These are phyloP conservation scores for Euclidia mi DNA, from an alignment of 2,888 invertebrate genomes.

Conservation along the genomic window DNA sequence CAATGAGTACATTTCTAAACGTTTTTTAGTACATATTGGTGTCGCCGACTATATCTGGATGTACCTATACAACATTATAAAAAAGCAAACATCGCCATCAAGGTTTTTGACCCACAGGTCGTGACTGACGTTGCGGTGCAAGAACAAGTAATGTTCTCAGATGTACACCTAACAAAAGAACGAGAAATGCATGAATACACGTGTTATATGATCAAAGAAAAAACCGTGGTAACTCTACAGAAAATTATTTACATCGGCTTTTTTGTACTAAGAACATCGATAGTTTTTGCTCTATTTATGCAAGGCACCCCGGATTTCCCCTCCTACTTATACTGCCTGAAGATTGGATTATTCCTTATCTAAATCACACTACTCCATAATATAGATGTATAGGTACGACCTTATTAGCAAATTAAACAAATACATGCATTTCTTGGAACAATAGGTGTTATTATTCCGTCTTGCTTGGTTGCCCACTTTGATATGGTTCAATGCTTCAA, in stretches of 20 bases:
- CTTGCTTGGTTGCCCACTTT: too few species aligned
- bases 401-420: neutral
- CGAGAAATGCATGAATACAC: neutral
- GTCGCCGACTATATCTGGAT: too few species aligned
- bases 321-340: neutral
- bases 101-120: constrained; percentile 26
- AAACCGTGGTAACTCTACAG: neutral
- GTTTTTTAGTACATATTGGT: too few species aligned
- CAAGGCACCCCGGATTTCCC: neutral
- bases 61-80: neutral
- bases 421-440: neutral
- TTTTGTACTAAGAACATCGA: neutral
- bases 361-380: too few species aligned
- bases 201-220: neutral
- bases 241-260: neutral
- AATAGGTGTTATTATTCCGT: neutral
- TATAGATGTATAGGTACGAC: too few species aligned
- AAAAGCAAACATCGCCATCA: neutral
- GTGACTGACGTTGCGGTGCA: constrained; percentile 26
- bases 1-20: too few species aligned
- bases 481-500: too few species aligned
- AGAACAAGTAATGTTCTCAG: constrained; percentile 18
- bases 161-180: neutral
- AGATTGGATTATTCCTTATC: too few species aligned
- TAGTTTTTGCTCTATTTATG: neutral